A percentile compares a stretch with the other conserved stretches of the same genome.
phyloP scores from a whole-genome alignment of 1,140 invertebrate species.

The Epicauta chinensis region DNA sequence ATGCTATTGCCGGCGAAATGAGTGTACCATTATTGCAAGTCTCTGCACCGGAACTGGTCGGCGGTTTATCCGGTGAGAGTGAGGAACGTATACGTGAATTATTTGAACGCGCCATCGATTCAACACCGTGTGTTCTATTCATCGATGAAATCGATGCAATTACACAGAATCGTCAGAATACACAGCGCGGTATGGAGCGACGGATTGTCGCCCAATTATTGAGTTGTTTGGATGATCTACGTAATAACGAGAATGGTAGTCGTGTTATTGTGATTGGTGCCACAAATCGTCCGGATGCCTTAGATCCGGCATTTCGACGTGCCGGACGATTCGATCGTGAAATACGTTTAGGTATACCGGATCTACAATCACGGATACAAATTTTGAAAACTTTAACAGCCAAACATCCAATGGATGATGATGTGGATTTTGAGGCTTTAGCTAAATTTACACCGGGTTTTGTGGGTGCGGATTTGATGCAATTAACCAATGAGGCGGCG shows the following conservation, averaged over 20 bases:
- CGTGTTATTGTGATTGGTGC: slow-evolving; percentile 88
- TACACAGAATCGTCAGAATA: slow-evolving; percentile 76
- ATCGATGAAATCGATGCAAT: slow-evolving; percentile 93
- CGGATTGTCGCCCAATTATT: slow-evolving; percentile 90
- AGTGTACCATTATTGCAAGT: slow-evolving; percentile 76
- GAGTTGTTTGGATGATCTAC: slow-evolving; percentile 75
- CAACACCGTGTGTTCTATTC: slow-evolving; percentile 82
- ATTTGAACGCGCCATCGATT: slow-evolving; percentile 73
- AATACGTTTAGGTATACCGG: slow-evolving; percentile 89
- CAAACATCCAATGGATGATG: slow-evolving; percentile 59
- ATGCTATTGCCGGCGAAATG: slow-evolving; percentile 84
- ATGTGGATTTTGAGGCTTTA: slow-evolving; percentile 65
- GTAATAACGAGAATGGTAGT: slow-evolving; percentile 53
- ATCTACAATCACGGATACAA: slow-evolving; percentile 67
- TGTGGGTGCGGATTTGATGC: slow-evolving; percentile 90
- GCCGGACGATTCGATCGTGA: slow-evolving; percentile 91
- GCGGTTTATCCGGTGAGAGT: slow-evolving; percentile 93
- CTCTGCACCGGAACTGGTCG: slow-evolving; percentile 84
- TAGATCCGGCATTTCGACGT: slow-evolving; percentile 88
- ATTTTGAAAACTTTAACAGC: slow-evolving; percentile 65
- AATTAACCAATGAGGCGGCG: slow-evolving; percentile 79
- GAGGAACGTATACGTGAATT: slow-evolving; percentile 87
- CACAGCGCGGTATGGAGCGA: slow-evolving; percentile 91
- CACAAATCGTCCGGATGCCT: slow-evolving; percentile 86
- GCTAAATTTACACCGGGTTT: slow-evolving; percentile 90